A percentile compares a stretch with the other conserved stretches of the same genome.
These are phyloP conservation scores for Drosophila sp. DNA, from an alignment of 1,140 invertebrate genomes.

Conservation along the genomic window DNA sequence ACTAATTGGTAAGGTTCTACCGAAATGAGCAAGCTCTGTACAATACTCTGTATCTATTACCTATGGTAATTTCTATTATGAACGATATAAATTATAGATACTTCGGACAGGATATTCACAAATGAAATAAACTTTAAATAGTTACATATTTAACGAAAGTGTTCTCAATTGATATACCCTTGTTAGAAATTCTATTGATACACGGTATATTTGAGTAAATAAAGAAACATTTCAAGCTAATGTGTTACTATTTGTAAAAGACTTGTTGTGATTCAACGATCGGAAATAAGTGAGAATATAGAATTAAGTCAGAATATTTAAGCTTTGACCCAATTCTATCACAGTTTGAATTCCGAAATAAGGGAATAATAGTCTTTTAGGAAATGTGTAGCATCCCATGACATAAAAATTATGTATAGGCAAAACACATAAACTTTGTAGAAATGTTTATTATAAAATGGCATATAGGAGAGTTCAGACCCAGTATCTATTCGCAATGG, in stretches of 20 bases:
- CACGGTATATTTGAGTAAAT: too few relatives aligned
- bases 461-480: conserved; percentile 21
- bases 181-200: conserved; percentile 10
- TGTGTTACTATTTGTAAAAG: conserved; percentile 64
- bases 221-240: conserved; percentile 58
- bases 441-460: conserved; percentile 69
- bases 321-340: conserved; percentile 20
- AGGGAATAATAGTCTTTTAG: conserved; percentile 29
- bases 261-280: conserved; percentile 46
- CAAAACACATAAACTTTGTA: conserved; percentile 66
- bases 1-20: conserved; percentile 69
- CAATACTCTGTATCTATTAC: conserved; percentile 1
- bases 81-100: too few relatives aligned
- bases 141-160: too few relatives aligned
- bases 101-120: too few relatives aligned
- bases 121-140: neutral
- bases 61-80: too few relatives aligned
- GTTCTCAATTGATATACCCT: too few relatives aligned
- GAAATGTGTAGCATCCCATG: conserved; percentile 14
- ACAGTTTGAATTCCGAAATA: conserved; percentile 29
- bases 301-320: conserved; percentile 19
- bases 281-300: neutral
- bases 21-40: conserved; percentile 19
- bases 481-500: conserved; percentile 25
- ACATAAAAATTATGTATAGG: conserved; percentile 23